Conservation (phyloP, 1,140 invertebrate genomes). For the Drosophila littoralis region DNA sequence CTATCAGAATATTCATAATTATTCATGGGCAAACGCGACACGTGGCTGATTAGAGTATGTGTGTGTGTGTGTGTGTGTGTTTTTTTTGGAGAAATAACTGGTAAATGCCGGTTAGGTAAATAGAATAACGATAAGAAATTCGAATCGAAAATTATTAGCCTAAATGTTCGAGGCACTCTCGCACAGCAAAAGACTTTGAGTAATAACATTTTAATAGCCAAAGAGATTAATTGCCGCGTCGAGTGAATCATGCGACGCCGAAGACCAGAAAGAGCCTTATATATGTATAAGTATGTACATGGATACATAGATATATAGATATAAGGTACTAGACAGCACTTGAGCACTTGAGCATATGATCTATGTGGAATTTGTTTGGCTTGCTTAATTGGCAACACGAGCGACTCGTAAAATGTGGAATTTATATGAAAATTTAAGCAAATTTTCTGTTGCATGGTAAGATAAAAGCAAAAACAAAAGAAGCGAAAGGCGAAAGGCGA, state of each 20-base stretch:
- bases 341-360: constrained; percentile 40
- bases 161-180: background rate
- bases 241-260: constrained; percentile 62
- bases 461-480: background rate
- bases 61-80: too few species aligned
- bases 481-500: constrained; percentile 55
- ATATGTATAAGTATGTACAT: constrained; percentile 4
- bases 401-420: constrained; percentile 73
- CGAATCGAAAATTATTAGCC: constrained; percentile 25
- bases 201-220: constrained; percentile 78
- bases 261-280: constrained; percentile 3
- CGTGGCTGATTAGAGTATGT: constrained; percentile 19
- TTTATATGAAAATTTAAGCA: constrained; percentile 61
- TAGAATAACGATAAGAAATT: constrained; percentile 18
- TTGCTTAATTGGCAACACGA: constrained; percentile 73
- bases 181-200: constrained; percentile 48
- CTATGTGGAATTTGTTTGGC: constrained; percentile 36
- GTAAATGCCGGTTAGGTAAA: constrained; percentile 23
- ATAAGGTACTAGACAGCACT: constrained; percentile 10
- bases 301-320: constrained; percentile 9
- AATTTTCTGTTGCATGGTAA: constrained; percentile 36
- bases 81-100: background rate
- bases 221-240: constrained; percentile 69
- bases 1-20: constrained; percentile 35
- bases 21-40: constrained; percentile 28